Evolutionary conservation across 2,113 vertebrate genomes (phyloP).

Genomic region (Dipodomys stephensi): DNA sequence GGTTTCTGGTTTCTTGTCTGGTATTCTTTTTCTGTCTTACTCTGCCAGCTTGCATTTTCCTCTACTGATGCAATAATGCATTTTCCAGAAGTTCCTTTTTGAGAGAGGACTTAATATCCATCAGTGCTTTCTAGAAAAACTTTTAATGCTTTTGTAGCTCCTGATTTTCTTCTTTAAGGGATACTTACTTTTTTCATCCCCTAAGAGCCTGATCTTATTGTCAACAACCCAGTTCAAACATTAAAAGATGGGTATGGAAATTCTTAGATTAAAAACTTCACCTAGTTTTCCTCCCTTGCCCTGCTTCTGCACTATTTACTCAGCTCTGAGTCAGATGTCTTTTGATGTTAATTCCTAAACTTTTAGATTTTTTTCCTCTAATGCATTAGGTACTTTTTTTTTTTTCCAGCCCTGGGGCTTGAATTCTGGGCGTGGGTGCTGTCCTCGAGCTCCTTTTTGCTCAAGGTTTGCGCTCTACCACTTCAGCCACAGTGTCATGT

Average conservation of each 20-base stretch:
- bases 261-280: not conserved
- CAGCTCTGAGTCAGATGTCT: not conserved
- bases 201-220: not conserved
- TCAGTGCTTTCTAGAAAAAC: not conserved
- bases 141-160: not conserved
- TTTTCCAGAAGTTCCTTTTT: constrained; percentile 44
- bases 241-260: not conserved
- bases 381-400: not conserved
- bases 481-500: not conserved
- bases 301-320: not conserved
- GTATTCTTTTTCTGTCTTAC: not conserved
- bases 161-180: not conserved
- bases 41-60: constrained; percentile 22
- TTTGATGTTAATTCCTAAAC: not conserved
- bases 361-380: not conserved
- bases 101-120: not conserved
- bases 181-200: not conserved
- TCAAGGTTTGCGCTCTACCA: too few species aligned
- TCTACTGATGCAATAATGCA: not conserved
- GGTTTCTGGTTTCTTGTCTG: not conserved
- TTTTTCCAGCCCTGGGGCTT: too few species aligned
- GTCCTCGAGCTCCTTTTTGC: too few species aligned
- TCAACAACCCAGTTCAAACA: not conserved
- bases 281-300: not conserved
- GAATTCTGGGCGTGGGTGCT: too few species aligned